Evolutionary conservation across 2,888 invertebrate genomes (phyloP), one percentile per base, ranked within the genome.

Genomic region (Subacronicta megacephala): DNA sequence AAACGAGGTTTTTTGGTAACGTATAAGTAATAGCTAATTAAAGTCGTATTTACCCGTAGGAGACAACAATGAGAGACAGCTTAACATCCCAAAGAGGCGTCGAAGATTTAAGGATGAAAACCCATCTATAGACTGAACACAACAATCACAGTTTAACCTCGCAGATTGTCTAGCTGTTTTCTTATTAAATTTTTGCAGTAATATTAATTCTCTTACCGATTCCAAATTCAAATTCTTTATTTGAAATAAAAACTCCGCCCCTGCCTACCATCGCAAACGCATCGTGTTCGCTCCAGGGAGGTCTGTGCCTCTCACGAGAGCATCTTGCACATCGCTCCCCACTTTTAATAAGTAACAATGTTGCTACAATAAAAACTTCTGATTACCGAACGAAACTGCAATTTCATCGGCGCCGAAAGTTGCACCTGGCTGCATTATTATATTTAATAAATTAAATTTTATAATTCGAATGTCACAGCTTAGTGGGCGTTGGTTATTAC

Each of bases 271-370:
- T 77, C 82, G 83, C 81, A 82, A 49, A 62, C 55, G 81, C 87
- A 59, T 77, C 82, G 83, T 83, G 84, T 50, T 64, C 55, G 81
- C 87, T 86, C 65, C 87, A 61, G 84, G 88, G 88, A 80, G 86
- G 87, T 86, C 86, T 66, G 66, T 69, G 51, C 74, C 72, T 77
- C n/a, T 10, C 72, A 66, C 58, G 71, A 72, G 71, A 68, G 67
- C 72, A 75, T 77, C 77, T 72, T 62, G 59, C 42, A 56, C 66
- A 75, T 72, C 53, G 49, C 35, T 13, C 42, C 33, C 66, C 56
- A 52, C 46, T 13, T 37, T 60, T 46, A 62, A 41, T 53, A 63
- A 33, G 15, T 26, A 51, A 54, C 69, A 64, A 52, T 57, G 60
- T 77, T 72, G 64, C 62, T 55, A 62, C 45, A 65, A 46, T 65